A percentile compares a stretch with the other conserved stretches of the same genome.
phyloP scores from a whole-genome alignment of 2,113 vertebrate species.

The Sitta europaea region DNA sequence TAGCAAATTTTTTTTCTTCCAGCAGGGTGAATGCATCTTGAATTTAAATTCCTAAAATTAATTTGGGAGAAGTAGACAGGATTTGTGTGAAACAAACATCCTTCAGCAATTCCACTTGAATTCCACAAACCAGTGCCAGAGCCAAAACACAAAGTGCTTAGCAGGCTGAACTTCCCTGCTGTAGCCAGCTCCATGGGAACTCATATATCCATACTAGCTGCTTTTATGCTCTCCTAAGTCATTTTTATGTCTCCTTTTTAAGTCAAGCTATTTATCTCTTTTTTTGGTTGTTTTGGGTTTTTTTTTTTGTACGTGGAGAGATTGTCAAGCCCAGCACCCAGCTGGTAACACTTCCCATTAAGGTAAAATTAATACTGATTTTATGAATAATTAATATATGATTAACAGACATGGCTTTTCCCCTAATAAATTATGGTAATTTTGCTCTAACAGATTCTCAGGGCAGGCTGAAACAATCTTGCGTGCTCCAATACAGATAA shows the following conservation, averaged over 20 bases:
- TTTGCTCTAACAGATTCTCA: neutral
- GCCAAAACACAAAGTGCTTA: slow-evolving; percentile 14
- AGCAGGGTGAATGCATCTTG: neutral
- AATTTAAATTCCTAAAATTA: neutral
- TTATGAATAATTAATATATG: slow-evolving; percentile 69
- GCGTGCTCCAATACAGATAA: neutral
- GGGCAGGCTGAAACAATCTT: neutral
- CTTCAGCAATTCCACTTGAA: slow-evolving; percentile 53
- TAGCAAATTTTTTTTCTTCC: neutral
- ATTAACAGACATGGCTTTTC: slow-evolving; percentile 58
- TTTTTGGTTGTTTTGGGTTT: neutral
- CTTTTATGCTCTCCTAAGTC: slow-evolving; percentile 51
- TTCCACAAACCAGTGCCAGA: slow-evolving; percentile 24
- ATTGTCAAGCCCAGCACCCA: neutral
- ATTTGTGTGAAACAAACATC: slow-evolving; percentile 30
- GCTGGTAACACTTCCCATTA: slow-evolving; percentile 45
- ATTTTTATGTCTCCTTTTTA: slow-evolving; percentile 58
- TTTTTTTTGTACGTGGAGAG: neutral
- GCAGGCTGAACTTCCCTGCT: neutral
- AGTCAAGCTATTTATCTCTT: neutral
- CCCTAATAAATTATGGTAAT: slow-evolving; percentile 54
- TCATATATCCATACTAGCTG: neutral
- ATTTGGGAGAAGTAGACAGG: neutral
- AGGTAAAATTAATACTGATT: slow-evolving; percentile 63
- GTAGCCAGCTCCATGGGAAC: neutral